These are phyloP conservation scores for Pristionchus arcanus DNA, from an alignment of 2,888 invertebrate genomes.

Conservation along the genomic window DNA sequence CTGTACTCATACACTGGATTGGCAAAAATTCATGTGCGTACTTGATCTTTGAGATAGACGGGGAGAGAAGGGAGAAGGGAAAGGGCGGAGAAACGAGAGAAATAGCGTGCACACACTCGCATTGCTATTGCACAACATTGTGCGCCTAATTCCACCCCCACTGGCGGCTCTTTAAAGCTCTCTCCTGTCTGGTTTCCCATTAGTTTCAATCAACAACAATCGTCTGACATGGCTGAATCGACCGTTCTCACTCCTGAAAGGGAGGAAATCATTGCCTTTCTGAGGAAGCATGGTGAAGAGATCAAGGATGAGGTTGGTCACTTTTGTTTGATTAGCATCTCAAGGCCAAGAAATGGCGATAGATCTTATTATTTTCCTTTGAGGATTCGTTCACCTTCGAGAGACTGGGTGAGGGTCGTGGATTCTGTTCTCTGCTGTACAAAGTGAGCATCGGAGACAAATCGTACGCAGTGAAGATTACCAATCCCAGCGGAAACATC, in stretches of 20 bases:
- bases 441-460: constrained; percentile 12
- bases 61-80: not conserved
- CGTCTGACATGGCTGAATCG: not conserved
- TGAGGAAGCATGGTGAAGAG: constrained; percentile 6
- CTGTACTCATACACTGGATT: not conserved
- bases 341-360: not conserved
- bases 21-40: not conserved
- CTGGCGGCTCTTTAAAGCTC: not conserved
- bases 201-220: not conserved
- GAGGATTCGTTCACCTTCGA: constrained; percentile 41
- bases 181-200: not conserved
- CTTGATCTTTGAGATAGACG: not conserved
- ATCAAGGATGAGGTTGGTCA: constrained; percentile 23
- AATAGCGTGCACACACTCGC: not conserved
- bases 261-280: not conserved
- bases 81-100: constrained; percentile 20
- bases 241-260: constrained; percentile 19
- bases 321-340: not conserved
- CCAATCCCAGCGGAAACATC: constrained; percentile 13
- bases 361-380: not conserved
- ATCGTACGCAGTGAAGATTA: constrained; percentile 41
- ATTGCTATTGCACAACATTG: constrained; percentile 51
- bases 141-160: not conserved
- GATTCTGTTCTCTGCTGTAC: constrained; percentile 43
- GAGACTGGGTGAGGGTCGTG: constrained; percentile 44